phyloP scores from a whole-genome alignment of 2,797 vertebrate genomes.

The Hippoglossus hippoglossus region DNA sequence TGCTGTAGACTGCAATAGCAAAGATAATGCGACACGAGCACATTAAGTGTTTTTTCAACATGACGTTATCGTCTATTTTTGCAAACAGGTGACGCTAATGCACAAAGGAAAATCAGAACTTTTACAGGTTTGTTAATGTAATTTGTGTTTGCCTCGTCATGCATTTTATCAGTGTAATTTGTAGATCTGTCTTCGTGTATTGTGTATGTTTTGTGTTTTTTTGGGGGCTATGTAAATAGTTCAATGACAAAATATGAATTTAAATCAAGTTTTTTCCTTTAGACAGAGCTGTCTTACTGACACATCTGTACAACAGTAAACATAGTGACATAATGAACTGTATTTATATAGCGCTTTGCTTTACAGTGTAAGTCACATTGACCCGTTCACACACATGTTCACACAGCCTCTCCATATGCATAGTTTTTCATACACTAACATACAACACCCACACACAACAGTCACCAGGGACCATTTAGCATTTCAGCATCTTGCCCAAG shows the following conservation, averaged over 20 bases:
- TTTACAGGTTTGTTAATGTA: not conserved
- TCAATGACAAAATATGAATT: not conserved
- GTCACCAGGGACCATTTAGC: too few species aligned
- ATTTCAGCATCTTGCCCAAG: too few species aligned
- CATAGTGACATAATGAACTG: not conserved
- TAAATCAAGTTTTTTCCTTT: not conserved
- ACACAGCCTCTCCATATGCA: too few species aligned
- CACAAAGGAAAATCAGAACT: not conserved
- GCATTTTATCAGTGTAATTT: not conserved
- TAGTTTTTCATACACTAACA: too few species aligned
- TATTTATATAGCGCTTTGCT: too few species aligned
- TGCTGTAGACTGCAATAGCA: not conserved
- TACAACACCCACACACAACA: too few species aligned
- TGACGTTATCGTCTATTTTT: not conserved
- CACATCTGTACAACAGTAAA: not conserved
- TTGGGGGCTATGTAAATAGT: not conserved
- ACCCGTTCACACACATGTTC: too few species aligned
- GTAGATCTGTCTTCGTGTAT: too few species aligned
- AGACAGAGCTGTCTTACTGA: too few species aligned
- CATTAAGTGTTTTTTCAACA: not conserved
- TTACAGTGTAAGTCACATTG: too few species aligned
- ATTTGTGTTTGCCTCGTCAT: not conserved
- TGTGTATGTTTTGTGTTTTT: not conserved
- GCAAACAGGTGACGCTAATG: not conserved
- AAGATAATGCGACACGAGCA: not conserved